These are phyloP conservation scores for Sebastes glaucus DNA, from an alignment of 2,797 vertebrate genomes.

Conservation along the genomic window DNA sequence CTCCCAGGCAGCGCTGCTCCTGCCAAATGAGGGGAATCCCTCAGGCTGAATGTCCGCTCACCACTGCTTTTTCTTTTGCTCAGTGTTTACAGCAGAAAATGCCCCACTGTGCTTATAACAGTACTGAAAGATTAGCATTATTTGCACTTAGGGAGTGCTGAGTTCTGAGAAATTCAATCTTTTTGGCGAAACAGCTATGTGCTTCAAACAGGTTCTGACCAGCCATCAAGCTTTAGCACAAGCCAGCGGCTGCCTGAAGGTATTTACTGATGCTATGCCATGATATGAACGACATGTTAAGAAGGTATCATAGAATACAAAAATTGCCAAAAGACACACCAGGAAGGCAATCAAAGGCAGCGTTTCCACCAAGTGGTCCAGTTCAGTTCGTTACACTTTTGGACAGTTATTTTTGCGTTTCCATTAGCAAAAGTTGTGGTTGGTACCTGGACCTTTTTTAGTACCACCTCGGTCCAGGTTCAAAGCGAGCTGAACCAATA, in stretches of 20 bases:
- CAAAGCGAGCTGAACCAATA: not conserved
- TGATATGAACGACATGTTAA: not conserved
- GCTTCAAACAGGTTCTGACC: not conserved
- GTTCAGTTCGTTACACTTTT: not conserved
- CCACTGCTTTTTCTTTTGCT: not conserved
- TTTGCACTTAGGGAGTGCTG: not conserved
- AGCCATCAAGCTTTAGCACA: not conserved
- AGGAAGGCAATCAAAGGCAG: not conserved
- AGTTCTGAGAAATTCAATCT: not conserved
- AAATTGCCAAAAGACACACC: not conserved
- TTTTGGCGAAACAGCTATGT: not conserved
- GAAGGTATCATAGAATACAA: not conserved
- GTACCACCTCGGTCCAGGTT: not conserved
- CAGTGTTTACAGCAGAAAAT: conserved; percentile 5
- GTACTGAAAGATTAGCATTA: not conserved
- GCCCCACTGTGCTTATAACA: not conserved
- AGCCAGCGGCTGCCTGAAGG: not conserved
- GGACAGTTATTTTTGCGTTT: not conserved
- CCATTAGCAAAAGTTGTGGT: not conserved
- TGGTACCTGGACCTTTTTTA: not conserved
- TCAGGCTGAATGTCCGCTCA: conserved; percentile 26
- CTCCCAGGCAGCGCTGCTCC: conserved; percentile 48
- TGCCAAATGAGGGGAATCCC: conserved; percentile 49
- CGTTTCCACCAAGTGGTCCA: not conserved
- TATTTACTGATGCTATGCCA: not conserved